A percentile compares a stretch with the other conserved stretches of the same genome.
phyloP scores from a whole-genome alignment of 2,888 invertebrate species.

The Crossocerus cetratus region DNA sequence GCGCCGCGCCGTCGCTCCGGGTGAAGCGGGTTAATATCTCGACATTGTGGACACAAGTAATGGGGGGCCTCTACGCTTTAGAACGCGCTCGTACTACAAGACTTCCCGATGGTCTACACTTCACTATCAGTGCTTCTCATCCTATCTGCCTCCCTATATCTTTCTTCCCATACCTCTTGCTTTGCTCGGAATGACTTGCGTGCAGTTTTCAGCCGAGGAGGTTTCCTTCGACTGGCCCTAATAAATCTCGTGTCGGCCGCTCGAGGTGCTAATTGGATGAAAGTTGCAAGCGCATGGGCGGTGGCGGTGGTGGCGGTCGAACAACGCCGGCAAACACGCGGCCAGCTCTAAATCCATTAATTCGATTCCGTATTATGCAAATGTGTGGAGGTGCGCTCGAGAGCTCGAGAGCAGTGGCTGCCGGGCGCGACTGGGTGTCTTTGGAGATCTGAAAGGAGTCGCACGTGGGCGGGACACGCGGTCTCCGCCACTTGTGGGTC shows the following conservation, averaged over 20 bases:
- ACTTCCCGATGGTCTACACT: slow-evolving; percentile 48
- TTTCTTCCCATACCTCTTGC: background rate
- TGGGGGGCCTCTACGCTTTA: slow-evolving; percentile 64
- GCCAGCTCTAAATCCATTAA: slow-evolving; percentile 53
- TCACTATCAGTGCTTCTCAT: slow-evolving; percentile 46
- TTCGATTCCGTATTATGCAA: slow-evolving; percentile 57
- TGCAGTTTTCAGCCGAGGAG: background rate
- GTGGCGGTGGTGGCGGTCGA: slow-evolving; percentile 21
- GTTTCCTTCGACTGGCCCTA: background rate
- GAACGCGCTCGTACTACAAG: slow-evolving; percentile 50
- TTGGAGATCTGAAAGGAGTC: slow-evolving; percentile 33
- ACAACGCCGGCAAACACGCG: slow-evolving; percentile 26
- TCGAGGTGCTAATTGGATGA: slow-evolving; percentile 23
- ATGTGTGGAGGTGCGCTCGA: slow-evolving; percentile 35
- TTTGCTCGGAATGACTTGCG: background rate
- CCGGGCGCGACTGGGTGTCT: slow-evolving; percentile 17
- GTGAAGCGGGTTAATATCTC: slow-evolving; percentile 72
- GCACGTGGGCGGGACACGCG: slow-evolving; percentile 46
- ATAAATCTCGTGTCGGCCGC: background rate
- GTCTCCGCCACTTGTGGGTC: slow-evolving; percentile 43
- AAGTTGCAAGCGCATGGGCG: slow-evolving; percentile 28
- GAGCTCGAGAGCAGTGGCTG: slow-evolving; percentile 17
- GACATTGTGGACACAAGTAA: slow-evolving; percentile 74
- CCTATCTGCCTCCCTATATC: background rate
- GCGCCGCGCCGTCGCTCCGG: no score